phyloP scores from a whole-genome alignment of 2,888 invertebrate genomes.

The Drosophila prostipennis region DNA sequence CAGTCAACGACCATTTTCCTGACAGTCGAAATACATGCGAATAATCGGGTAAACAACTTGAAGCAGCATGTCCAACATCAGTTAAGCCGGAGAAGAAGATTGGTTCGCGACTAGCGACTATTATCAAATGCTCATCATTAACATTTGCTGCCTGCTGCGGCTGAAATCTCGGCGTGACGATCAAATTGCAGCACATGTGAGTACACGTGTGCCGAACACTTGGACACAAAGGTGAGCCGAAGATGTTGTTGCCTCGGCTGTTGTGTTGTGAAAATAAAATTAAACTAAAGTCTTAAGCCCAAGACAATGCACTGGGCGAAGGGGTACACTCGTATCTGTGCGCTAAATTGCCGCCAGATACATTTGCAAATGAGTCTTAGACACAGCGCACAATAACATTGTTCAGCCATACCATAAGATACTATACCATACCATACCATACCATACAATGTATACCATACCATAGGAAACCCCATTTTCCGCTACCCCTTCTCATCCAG shows the following conservation, averaged over 20 bases:
- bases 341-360: constrained; percentile 73
- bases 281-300: constrained; percentile 58
- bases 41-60: constrained; percentile 51
- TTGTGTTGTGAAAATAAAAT: constrained; percentile 70
- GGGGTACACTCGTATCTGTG: constrained; percentile 25
- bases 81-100: constrained; percentile 30
- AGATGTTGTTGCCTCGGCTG: constrained; percentile 14
- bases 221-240: constrained; percentile 15
- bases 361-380: constrained; percentile 70
- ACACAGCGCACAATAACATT: constrained; percentile 52
- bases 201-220: constrained; percentile 60
- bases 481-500: neutral
- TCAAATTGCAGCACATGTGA: constrained; percentile 75
- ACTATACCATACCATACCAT: neutral
- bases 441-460: constrained; percentile 7
- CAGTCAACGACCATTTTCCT: constrained; percentile 55
- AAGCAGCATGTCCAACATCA: constrained; percentile 56
- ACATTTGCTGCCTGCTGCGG: constrained; percentile 52
- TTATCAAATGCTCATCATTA: constrained; percentile 76
- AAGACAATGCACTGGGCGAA: constrained; percentile 59
- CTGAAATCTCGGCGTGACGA: constrained; percentile 65
- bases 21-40: constrained; percentile 45
- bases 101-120: constrained; percentile 44
- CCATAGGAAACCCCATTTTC: too few species aligned
- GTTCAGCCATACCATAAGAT: constrained; percentile 38